Conservation (phyloP, 2,113 vertebrate species). For the Sterrhoptilus dennistouni region DNA sequence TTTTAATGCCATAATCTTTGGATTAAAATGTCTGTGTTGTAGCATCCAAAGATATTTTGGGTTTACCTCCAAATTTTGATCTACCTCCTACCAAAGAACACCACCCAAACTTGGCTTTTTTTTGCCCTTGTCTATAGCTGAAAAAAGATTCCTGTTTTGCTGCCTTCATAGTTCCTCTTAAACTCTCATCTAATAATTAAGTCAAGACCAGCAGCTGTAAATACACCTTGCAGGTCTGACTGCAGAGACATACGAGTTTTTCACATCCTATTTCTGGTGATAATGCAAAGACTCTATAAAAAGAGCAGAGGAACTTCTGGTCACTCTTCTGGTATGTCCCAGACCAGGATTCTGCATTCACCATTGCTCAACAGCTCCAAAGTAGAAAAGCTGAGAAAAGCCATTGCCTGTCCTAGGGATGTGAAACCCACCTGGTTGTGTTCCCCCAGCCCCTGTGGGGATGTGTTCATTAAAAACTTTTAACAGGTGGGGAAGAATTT, state of each 20-base stretch:
- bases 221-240: not conserved
- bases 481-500: not conserved
- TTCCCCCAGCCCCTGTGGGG: not conserved
- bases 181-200: not conserved
- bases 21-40: not conserved
- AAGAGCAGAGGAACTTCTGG: not conserved
- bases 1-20: not conserved
- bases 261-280: not conserved
- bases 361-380: not conserved
- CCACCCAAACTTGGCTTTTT: not conserved
- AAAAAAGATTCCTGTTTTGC: not conserved
- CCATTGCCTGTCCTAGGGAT: not conserved
- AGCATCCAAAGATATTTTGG: not conserved
- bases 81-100: not conserved
- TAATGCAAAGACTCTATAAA: not conserved
- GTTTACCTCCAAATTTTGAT: not conserved
- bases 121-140: not conserved
- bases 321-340: not conserved
- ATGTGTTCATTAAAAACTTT: not conserved
- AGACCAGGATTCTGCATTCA: not conserved
- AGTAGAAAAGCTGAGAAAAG: not conserved
- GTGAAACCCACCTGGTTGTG: not conserved
- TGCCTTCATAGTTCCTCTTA: not conserved
- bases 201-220: not conserved
- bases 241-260: not conserved